Conservation (phyloP, 2,888 invertebrate genomes). For the Nomada fabriciana region DNA sequence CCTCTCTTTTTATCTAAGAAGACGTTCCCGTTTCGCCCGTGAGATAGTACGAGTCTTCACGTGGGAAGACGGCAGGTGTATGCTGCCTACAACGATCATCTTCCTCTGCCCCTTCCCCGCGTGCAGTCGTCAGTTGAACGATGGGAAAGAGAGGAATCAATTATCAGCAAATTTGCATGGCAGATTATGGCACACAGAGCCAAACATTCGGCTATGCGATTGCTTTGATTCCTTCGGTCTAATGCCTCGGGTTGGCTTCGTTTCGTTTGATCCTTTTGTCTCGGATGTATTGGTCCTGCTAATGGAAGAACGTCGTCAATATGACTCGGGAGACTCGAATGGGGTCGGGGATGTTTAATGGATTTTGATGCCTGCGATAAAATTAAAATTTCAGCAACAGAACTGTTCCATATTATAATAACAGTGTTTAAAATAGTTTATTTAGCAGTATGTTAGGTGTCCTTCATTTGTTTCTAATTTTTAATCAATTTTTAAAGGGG, state of each 20-base stretch:
- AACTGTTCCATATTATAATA: too few relatives aligned
- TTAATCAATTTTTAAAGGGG: too few relatives aligned
- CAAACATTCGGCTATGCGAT: conserved; percentile 17
- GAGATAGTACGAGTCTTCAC: conserved; percentile 41
- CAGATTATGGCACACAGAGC: conserved; percentile 1
- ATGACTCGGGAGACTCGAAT: background rate
- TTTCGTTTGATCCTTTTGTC: background rate
- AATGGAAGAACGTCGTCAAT: background rate
- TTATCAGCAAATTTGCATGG: conserved; percentile 34
- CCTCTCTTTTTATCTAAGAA: background rate
- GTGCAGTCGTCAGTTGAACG: background rate
- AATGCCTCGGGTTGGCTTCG: background rate
- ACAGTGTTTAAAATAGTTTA: too few relatives aligned
- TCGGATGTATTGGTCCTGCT: background rate
- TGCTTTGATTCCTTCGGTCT: background rate
- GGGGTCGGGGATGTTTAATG: background rate
- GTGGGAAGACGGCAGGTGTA: conserved; percentile 72
- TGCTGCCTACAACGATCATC: conserved; percentile 53
- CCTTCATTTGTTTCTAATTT: too few relatives aligned
- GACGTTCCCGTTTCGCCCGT: conserved; percentile 32
- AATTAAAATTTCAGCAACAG: too few relatives aligned
- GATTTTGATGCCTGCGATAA: too few relatives aligned
- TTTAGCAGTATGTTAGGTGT: too few relatives aligned
- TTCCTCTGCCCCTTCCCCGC: conserved; percentile 29
- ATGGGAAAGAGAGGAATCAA: conserved; percentile 46